Percentiles rank a stretch among this genome's conserved stretches.
phyloP scores from a whole-genome alignment of 2,888 invertebrate genomes.

The Drosophila histrio region DNA sequence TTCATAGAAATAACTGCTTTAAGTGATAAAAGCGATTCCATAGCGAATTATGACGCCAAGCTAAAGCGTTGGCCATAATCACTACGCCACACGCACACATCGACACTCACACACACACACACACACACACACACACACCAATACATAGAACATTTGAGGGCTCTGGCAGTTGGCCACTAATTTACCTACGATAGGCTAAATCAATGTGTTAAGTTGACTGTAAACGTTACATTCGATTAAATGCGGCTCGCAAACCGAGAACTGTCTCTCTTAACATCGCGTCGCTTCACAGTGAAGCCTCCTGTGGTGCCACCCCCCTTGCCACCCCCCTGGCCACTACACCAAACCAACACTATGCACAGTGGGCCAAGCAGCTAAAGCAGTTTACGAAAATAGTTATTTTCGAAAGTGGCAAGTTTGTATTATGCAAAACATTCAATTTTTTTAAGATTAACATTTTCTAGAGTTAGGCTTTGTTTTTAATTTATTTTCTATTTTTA shows the following conservation, averaged over 20 bases:
- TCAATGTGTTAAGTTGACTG: slow-evolving; percentile 76
- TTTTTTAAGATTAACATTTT: no score
- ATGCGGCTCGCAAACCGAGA: slow-evolving; percentile 56
- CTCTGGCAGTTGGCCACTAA: slow-evolving; percentile 61
- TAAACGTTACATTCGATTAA: slow-evolving; percentile 75
- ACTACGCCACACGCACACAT: slow-evolving; percentile 41
- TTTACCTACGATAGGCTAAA: slow-evolving; percentile 66
- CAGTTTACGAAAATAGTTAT: no score
- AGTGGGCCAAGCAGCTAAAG: no score
- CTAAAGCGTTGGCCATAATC: slow-evolving; percentile 43
- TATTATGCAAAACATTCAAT: no score
- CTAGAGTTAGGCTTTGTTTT: no score
- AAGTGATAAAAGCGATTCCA: slow-evolving; percentile 50
- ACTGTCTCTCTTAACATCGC: neutral
- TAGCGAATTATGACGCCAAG: slow-evolving; percentile 49
- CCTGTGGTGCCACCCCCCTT: neutral
- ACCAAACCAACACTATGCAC: no score
- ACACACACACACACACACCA: neutral
- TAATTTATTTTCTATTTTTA: no score
- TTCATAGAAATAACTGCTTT: slow-evolving; percentile 5
- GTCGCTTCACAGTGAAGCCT: neutral
- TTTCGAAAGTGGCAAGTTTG: no score
- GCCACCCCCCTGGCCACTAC: no score
- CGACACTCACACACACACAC: slow-evolving; percentile 3
- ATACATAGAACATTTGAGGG: slow-evolving; percentile 14